Base-by-base conservation (phyloP, 2,888 invertebrate genomes). In the Ptychoptera albimana region DNA sequence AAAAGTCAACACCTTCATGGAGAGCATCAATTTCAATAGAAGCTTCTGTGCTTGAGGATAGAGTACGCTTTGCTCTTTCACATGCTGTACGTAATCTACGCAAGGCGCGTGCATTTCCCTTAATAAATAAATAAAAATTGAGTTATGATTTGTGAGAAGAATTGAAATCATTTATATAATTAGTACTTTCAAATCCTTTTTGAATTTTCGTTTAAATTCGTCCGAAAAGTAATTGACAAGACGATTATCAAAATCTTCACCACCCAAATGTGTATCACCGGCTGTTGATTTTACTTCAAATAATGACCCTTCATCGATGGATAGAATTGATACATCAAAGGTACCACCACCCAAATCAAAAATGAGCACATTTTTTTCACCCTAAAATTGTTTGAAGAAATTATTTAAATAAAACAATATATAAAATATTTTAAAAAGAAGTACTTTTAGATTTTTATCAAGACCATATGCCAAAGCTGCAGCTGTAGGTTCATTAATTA, bases 401-500 rank as follows among this genome's bases (percentile, higher is more conserved):
- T 23, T 23, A 5, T 5, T 23, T 23, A 23, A 23, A 23, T 23
- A 23, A 23, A 23, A n/a, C 4, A 23, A 23, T 23, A 5, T 23
- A 23, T 23, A 5, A 5, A 5, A 5, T 23, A 23, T 23, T 23
- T 23, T 23, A 23, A 23, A 23, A n/a, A n/a, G n/a, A n/a, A n/a
- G n/a, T 23, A 23, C 23, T 57, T 74, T 76, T 11, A 81, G 66
- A 54, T 80, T 75, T 61, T 82, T 82, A 57, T 82, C 82, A 39
- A 82, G 64, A 8, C 91, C 89, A 55, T 91, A 88, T 46, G 88
- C 86, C 47, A 88, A 67, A 37, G 87, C 87, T 14, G 87, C 88
- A 1, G 86, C 85, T 2, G 89, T 91, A 8, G 91, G 91, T 60
- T 92, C 89, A 60, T 89, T 88, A 52, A 89, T 86, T 49, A 92